Evolutionary conservation across 2,113 vertebrate genomes (phyloP).

Genomic region (Trematomus loennbergii): DNA sequence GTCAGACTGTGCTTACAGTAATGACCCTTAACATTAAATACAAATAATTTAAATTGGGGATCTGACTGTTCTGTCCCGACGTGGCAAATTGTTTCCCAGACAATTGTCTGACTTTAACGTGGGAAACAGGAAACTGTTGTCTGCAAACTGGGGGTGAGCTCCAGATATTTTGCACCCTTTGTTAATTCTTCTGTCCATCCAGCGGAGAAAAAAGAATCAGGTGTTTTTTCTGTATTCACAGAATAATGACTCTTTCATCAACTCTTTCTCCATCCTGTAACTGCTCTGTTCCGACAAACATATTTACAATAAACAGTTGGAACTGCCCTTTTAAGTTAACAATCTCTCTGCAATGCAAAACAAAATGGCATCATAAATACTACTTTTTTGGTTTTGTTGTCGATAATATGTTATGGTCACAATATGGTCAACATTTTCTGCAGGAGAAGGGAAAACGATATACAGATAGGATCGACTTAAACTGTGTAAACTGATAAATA

Average conservation of each 20-base stretch:
- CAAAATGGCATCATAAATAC: constrained; percentile 31
- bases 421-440: not conserved
- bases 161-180: constrained; percentile 52
- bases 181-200: constrained; percentile 62
- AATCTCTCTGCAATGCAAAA: not conserved
- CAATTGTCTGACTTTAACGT: constrained; percentile 43
- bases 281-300: constrained; percentile 29
- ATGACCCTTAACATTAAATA: constrained; percentile 46
- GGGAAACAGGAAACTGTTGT: constrained; percentile 77
- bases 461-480: not conserved
- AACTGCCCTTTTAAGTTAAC: constrained; percentile 34
- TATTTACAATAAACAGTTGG: constrained; percentile 57
- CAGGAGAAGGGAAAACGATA: not conserved
- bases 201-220: constrained; percentile 34
- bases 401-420: not conserved
- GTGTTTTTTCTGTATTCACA: constrained; percentile 38
- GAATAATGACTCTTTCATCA: constrained; percentile 14
- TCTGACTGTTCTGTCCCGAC: constrained; percentile 19
- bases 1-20: constrained; percentile 30
- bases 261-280: constrained; percentile 14
- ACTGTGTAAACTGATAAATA: not conserved
- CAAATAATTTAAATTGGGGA: constrained; percentile 30
- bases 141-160: constrained; percentile 27
- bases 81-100: constrained; percentile 57
- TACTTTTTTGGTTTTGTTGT: not conserved